Conservation (phyloP, 2,797 vertebrate species). For the Sphaeramia orbicularis region DNA sequence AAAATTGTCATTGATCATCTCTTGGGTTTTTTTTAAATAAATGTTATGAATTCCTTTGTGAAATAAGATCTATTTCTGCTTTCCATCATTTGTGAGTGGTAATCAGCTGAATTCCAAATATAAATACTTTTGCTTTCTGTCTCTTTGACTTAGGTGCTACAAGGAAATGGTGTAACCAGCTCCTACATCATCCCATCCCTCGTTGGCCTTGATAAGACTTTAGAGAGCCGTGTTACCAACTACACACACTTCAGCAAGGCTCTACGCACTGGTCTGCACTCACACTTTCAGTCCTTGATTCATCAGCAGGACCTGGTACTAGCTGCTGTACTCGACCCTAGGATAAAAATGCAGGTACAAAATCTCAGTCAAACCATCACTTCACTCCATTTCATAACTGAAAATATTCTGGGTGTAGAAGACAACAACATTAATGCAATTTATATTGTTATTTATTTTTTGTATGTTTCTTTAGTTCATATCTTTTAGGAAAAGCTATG, state of each 20-base stretch:
- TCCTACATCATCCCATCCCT: conserved; percentile 81
- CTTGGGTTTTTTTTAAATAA: too few species aligned
- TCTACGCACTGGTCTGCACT: conserved; percentile 76
- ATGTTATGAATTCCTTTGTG: too few species aligned
- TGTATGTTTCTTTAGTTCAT: too few species aligned
- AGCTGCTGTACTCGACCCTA: conserved; percentile 82
- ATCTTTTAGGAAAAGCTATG: too few species aligned
- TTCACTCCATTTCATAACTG: too few species aligned
- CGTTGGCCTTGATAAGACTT: conserved; percentile 80
- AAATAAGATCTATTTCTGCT: too few species aligned
- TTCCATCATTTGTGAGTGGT: too few species aligned
- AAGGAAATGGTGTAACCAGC: conserved; percentile 77
- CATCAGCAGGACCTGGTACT: conserved; percentile 78
- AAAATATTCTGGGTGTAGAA: neutral
- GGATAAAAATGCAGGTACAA: conserved; percentile 82
- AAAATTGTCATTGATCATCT: too few species aligned
- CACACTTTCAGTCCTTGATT: conserved; percentile 79
- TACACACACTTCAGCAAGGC: conserved; percentile 80
- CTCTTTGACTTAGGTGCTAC: conserved; percentile 67
- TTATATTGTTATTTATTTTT: too few species aligned
- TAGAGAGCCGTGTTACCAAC: conserved; percentile 70
- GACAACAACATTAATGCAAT: too few species aligned
- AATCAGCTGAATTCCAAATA: too few species aligned
- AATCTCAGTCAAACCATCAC: neutral
- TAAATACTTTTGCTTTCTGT: neutral